These are phyloP conservation scores for Sinocyclocheilus anshuiensis DNA, from an alignment of 2,113 vertebrate species.

Conservation along the genomic window DNA sequence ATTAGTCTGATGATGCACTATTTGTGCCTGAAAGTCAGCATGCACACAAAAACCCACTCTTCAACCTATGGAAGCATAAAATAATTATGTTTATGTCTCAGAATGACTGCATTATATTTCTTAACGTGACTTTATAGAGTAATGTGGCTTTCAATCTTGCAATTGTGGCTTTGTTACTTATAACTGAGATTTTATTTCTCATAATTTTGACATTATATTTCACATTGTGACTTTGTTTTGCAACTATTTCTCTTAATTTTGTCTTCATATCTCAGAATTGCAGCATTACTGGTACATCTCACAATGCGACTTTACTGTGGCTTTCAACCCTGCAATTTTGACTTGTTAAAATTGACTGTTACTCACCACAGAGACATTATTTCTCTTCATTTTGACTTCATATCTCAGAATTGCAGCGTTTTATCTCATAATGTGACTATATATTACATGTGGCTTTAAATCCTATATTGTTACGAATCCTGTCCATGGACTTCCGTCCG, in stretches of 20 bases:
- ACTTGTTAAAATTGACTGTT: too few species aligned
- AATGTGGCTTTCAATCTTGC: not conserved
- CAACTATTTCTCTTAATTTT: not conserved
- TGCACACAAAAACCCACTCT: not conserved
- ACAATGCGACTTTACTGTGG: not conserved
- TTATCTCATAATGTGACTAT: too few species aligned
- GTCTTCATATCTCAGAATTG: not conserved
- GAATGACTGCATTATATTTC: not conserved
- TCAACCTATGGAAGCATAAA: not conserved
- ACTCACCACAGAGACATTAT: too few species aligned
- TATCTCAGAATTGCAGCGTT: too few species aligned
- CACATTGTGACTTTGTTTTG: not conserved
- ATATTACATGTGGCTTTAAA: too few species aligned
- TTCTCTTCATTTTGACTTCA: too few species aligned
- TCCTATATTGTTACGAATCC: too few species aligned
- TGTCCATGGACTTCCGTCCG: too few species aligned
- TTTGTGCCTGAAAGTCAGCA: not conserved
- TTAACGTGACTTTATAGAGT: not conserved
- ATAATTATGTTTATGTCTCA: not conserved
- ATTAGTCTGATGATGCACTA: slow-evolving; percentile 40
- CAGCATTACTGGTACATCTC: not conserved
- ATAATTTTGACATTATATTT: not conserved
- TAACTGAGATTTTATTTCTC: not conserved
- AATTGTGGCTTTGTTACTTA: not conserved
- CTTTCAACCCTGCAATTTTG: not conserved